A percentile compares a stretch with the other conserved stretches of the same genome.
Evolutionary conservation across 2,113 vertebrate genomes (phyloP).

Genomic region (Copsychus sechellarum): DNA sequence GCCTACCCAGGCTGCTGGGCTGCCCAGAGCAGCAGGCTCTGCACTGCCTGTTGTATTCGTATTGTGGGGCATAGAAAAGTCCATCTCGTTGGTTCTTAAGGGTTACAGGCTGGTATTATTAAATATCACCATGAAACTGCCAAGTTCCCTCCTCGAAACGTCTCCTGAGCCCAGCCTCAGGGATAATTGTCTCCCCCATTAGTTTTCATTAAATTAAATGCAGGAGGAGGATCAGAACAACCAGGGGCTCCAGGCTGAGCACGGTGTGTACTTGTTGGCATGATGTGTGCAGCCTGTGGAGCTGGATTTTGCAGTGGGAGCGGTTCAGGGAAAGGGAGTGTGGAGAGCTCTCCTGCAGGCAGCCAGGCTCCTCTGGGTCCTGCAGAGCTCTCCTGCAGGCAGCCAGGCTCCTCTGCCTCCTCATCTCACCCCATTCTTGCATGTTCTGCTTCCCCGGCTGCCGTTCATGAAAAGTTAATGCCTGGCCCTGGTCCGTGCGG

Average conservation of each 20-base stretch:
- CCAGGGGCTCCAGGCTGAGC: neutral
- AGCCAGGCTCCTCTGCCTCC: neutral
- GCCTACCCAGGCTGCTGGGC: neutral
- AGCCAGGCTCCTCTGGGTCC: neutral
- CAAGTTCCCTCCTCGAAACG: neutral
- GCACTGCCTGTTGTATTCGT: neutral
- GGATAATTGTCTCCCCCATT: slow-evolving; percentile 23
- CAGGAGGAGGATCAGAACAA: slow-evolving; percentile 5
- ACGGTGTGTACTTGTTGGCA: neutral
- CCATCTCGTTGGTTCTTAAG: neutral
- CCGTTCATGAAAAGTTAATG: slow-evolving; percentile 20
- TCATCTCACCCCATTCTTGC: neutral
- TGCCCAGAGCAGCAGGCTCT: neutral
- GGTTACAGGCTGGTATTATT: neutral
- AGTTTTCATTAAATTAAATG: slow-evolving; percentile 25
- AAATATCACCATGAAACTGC: neutral
- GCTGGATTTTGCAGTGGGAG: neutral
- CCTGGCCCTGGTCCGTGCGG: neutral
- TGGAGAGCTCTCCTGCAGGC: neutral
- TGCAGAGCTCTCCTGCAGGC: neutral
- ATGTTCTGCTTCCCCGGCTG: neutral
- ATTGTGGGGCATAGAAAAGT: neutral
- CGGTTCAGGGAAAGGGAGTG: neutral
- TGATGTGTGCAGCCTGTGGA: neutral
- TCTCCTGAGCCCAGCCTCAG: neutral